Evolutionary conservation across 2,797 vertebrate genomes (phyloP), one percentile per base, ranked within the genome.

Genomic region (Argentina silus): DNA sequence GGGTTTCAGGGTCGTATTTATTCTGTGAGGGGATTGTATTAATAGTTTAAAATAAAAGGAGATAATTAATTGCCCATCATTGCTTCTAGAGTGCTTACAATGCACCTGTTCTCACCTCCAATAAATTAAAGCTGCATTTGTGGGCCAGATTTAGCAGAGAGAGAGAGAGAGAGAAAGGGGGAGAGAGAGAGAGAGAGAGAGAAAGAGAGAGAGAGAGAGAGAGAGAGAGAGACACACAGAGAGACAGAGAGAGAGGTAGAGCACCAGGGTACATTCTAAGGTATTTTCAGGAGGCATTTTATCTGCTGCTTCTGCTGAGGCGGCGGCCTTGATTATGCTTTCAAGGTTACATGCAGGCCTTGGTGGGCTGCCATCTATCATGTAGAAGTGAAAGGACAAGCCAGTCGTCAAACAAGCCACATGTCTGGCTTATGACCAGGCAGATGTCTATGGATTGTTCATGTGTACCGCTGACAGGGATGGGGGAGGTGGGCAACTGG

Each of bases 281-380:
- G 79, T 83, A 71, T 84, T 90, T 78, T 67, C 72, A 51, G 57
- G 55, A 68, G 61, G 84, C 76, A 50, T 80, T 87, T 78, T 63
- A 84, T 79, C 70, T 84, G 83, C 44, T 83, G 83, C 47, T 43
- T 82, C 47, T 36, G 79, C 85, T 77, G 83, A 89, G 82, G 77
- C 86, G 75, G 81, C 80, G 64, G 81, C 78, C 78, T 83, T 87
- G 86, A 86, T 89, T 81, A 85, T 61, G 63, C 70, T 87, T 83
- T 91, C 90, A 91, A 93, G 91, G 91, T 91, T 85, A 90, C 77
- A 79, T 80, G 78, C 67, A 62, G 84, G 15, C 79, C 80, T 90
- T 90, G 90, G 90, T 88, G 83, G 75, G 76, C 73, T 83, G 89
- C 89, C 90, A 93, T 92, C 88, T 85, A 91, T 91, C 90, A 91